Evolutionary conservation across 2,888 invertebrate genomes (phyloP).

Genomic region (Chrysolina oricalcia): DNA sequence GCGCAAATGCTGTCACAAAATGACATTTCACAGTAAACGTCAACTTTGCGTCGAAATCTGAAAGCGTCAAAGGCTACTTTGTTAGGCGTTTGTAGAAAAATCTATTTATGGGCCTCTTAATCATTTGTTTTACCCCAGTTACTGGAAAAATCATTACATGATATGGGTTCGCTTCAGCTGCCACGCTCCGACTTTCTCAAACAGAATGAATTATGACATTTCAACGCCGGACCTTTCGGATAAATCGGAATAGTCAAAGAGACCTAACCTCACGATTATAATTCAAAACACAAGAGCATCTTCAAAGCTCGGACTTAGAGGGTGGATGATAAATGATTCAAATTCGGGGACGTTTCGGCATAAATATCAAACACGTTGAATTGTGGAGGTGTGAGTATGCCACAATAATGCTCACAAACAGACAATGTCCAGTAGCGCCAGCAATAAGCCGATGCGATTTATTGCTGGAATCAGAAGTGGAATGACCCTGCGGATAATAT

Average conservation of each 20-base stretch:
- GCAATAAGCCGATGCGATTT: slow-evolving; percentile 36
- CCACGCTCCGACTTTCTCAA: slow-evolving; percentile 17
- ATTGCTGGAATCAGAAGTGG: slow-evolving; percentile 33
- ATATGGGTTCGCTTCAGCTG: slow-evolving; percentile 24
- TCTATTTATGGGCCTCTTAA: not conserved
- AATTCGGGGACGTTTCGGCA: slow-evolving; percentile 45
- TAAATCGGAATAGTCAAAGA: slow-evolving; percentile 40
- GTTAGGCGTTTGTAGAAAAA: too few species aligned
- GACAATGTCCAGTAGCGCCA: slow-evolving; percentile 36
- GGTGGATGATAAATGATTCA: slow-evolving; percentile 50
- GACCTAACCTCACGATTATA: slow-evolving; percentile 41
- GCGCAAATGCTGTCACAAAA: too few species aligned
- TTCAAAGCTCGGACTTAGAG: slow-evolving; percentile 43
- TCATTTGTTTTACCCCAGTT: not conserved
- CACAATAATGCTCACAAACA: slow-evolving; percentile 40
- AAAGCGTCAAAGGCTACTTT: too few species aligned
- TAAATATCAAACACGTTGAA: slow-evolving; percentile 49
- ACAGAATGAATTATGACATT: slow-evolving; percentile 40
- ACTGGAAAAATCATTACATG: not conserved
- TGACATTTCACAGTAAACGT: too few species aligned
- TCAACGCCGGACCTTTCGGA: slow-evolving; percentile 30
- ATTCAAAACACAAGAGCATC: slow-evolving; percentile 47
- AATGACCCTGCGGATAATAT: slow-evolving; percentile 17
- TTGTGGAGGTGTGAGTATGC: slow-evolving; percentile 29
- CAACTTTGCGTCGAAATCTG: too few species aligned